Base-by-base conservation (phyloP, 2,113 vertebrate species). In the Sylvietta virens region DNA sequence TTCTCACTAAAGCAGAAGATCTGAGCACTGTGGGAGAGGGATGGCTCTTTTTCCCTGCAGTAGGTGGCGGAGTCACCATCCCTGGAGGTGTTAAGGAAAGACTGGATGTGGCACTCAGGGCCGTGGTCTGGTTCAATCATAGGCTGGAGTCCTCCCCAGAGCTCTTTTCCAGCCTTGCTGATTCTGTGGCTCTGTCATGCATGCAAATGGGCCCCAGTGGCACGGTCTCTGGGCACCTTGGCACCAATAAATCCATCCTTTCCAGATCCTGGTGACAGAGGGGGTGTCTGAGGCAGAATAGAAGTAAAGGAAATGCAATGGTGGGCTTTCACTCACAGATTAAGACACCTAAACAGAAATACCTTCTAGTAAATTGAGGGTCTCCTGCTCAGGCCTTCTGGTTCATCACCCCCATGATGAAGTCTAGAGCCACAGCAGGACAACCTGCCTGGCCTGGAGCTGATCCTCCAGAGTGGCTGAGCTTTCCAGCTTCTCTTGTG, bases 131-230 rank as follows among this genome's bases (percentile, higher is more conserved):
- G n/a, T 19, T 81, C 39, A 30, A 1, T 11, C 70, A 35, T 1
- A 13, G 56, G 3, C 1, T 62, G 22, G 62, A 82, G n/a, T 31
- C 15, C 15, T 13, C 19, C 62, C 42, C 62, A 54, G 54, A 54
- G 35, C 10, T 33, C 22, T 56, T 69, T 56, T 48, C 56, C 56
- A 42, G 13, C 35, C 56, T 56, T 13, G 9, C 13, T 37, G 21
- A 14, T 35, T 33, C 56, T 48, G 35, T 77, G 54, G 35, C 48
- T 26, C 45, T 61, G 9, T 31, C 56, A 19, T 1, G 10, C 0
- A 0, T 6, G 5, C 11, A 58, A 31, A 8, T 8, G 31, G 11
- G 2, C 33, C 31, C 1, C 1, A 53, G 6, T 27, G 45, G 13
- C 48, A 33, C 50, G 33, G 11, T 15, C 21, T 56, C n/a, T 67